These are phyloP conservation scores for Aricia artaxerxes DNA, from an alignment of 2,888 invertebrate genomes.

Conservation along the genomic window DNA sequence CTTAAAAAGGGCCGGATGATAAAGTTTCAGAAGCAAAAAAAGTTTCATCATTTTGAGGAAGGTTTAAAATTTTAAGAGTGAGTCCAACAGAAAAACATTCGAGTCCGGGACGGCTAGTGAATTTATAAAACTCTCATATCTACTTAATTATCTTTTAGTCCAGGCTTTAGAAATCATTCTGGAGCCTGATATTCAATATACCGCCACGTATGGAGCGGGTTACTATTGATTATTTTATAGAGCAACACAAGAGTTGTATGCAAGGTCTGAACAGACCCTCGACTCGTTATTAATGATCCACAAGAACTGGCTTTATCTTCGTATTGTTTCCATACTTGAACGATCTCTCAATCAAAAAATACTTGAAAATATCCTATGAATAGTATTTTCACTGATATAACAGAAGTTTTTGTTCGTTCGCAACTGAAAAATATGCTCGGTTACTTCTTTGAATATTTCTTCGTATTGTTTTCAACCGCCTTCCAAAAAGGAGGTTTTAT, in stretches of 20 bases:
- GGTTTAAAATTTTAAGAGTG: no score
- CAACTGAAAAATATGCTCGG: neutral
- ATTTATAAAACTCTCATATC: no score
- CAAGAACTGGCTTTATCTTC: constrained; percentile 4
- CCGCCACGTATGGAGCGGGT: neutral
- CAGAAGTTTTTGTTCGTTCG: neutral
- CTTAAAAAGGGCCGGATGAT: no score
- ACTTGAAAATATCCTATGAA: neutral
- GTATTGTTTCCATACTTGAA: constrained; percentile 4
- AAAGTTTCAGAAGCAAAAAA: no score
- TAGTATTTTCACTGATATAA: neutral
- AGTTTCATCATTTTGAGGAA: no score
- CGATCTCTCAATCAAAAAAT: neutral
- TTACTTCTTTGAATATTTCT: neutral
- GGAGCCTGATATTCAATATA: neutral
- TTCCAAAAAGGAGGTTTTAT: neutral
- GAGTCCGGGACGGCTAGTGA: no score
- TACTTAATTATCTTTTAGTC: no score
- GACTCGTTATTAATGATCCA: constrained; percentile 8
- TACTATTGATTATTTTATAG: neutral
- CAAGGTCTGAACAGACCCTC: constrained; percentile 9
- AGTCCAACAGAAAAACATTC: no score
- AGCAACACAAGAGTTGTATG: neutral
- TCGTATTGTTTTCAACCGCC: neutral
- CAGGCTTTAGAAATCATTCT: no score